A percentile compares a stretch with the other conserved stretches of the same genome.
phyloP scores from a whole-genome alignment of 2,113 vertebrate species.

The Noturus placidus region DNA sequence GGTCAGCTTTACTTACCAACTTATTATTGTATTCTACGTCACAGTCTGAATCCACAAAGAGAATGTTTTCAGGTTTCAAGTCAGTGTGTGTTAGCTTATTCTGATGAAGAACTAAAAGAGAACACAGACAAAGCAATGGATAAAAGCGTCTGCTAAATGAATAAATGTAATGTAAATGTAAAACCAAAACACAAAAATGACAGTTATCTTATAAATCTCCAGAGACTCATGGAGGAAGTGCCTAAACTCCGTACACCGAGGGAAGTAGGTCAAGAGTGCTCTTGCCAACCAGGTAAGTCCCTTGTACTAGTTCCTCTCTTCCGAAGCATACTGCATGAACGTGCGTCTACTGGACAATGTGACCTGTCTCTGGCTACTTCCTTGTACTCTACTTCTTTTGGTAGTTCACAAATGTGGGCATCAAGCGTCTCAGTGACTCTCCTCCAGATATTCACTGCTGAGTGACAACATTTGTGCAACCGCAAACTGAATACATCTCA shows the following conservation, averaged over 20 bases:
- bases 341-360: background rate
- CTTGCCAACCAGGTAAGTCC: conserved; percentile 66
- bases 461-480: conserved; percentile 42
- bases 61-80: conserved; percentile 96
- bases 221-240: conserved; percentile 75
- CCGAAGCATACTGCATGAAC: background rate
- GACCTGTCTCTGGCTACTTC: background rate
- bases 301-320: background rate
- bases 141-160: too few relatives aligned
- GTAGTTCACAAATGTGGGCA: background rate
- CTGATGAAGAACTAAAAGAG: conserved; percentile 85
- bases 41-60: conserved; percentile 91
- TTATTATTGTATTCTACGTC: conserved; percentile 85
- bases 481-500: conserved; percentile 35
- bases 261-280: conserved; percentile 72
- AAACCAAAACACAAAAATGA: background rate
- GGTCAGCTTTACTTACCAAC: conserved; percentile 74
- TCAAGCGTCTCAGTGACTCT: background rate
- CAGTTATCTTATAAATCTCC: conserved; percentile 18
- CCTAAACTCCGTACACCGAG: conserved; percentile 74
- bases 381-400: background rate
- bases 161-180: too few relatives aligned
- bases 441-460: conserved; percentile 11
- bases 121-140: conserved; percentile 25
- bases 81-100: conserved; percentile 97